phyloP scores from a whole-genome alignment of 2,113 vertebrate species.

The Hemibagrus wyckioides region DNA sequence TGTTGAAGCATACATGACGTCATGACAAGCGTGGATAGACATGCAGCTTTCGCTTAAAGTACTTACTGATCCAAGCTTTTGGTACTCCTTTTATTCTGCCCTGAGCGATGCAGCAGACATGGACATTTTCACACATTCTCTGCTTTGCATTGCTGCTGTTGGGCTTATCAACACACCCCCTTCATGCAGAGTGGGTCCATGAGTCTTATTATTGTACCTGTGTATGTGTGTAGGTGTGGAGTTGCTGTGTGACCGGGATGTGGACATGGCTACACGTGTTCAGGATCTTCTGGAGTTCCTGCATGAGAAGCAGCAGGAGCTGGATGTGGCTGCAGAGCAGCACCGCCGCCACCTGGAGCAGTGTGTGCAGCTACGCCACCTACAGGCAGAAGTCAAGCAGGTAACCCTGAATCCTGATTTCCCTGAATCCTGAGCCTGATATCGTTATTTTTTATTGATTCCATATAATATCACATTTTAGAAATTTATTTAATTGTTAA shows the following conservation, averaged over 20 bases:
- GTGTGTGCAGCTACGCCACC: slow-evolving; percentile 94
- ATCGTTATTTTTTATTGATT: background rate
- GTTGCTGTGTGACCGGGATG: slow-evolving; percentile 93
- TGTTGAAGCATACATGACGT: background rate
- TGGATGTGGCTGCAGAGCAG: slow-evolving; percentile 90
- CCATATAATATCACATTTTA: background rate
- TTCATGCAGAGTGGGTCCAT: background rate
- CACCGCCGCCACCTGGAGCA: slow-evolving; percentile 96
- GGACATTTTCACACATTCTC: background rate
- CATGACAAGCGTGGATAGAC: background rate
- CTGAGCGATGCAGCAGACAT: background rate
- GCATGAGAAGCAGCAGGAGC: slow-evolving; percentile 96
- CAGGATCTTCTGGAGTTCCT: slow-evolving; percentile 97
- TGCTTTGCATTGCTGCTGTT: background rate
- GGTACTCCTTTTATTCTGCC: background rate
- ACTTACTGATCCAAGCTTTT: background rate
- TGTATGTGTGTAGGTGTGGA: slow-evolving; percentile 83
- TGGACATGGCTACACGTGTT: slow-evolving; percentile 95
- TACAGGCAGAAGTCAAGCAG: slow-evolving; percentile 98
- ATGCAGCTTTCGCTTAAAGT: background rate
- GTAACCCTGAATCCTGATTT: slow-evolving; percentile 64
- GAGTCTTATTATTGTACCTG: background rate
- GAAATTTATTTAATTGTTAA: background rate
- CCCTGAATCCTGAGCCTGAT: background rate
- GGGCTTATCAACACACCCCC: background rate